A percentile compares a stretch with the other conserved stretches of the same genome.
These are phyloP conservation scores for Lepeophtheirus nordmannii DNA, from an alignment of 2,888 invertebrate genomes.

Conservation along the genomic window DNA sequence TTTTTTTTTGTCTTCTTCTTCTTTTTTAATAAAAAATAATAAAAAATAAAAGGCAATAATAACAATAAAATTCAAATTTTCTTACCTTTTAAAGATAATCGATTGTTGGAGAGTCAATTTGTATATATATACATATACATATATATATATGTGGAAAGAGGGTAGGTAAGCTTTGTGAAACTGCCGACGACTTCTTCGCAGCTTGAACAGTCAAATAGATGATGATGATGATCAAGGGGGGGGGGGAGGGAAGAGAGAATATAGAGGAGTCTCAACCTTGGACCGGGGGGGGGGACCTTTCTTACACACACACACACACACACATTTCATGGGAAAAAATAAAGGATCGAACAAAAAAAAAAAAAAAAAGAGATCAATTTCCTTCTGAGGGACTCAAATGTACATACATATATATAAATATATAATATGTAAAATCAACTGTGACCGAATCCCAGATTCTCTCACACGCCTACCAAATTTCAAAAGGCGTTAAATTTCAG, in stretches of 20 bases:
- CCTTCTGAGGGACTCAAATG: too few relatives aligned
- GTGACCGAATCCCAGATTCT: not conserved
- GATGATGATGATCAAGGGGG: too few relatives aligned
- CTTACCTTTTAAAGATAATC: slow-evolving; percentile 8
- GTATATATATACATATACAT: not conserved
- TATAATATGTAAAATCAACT: not conserved
- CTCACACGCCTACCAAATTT: slow-evolving; percentile 7
- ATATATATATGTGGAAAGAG: not conserved
- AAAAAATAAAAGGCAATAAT: not conserved
- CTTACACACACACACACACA: not conserved
- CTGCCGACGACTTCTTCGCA: too few relatives aligned
- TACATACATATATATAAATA: too few relatives aligned
- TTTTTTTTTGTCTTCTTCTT: too few relatives aligned
- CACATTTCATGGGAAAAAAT: not conserved
- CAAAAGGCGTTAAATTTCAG: slow-evolving; percentile 4
- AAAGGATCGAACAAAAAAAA: not conserved
- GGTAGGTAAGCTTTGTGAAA: too few relatives aligned
- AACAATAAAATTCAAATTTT: not conserved
- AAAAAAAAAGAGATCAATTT: too few relatives aligned
- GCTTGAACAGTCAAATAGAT: too few relatives aligned
- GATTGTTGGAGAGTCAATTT: not conserved
- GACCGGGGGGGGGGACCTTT: too few relatives aligned
- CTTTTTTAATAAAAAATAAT: too few relatives aligned
- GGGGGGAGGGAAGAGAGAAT: too few relatives aligned
- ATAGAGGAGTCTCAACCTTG: too few relatives aligned